Percentiles rank a stretch among this genome's conserved stretches.
Conservation (phyloP, 2,113 vertebrate genomes). For the Neopipo cinnamomea region DNA sequence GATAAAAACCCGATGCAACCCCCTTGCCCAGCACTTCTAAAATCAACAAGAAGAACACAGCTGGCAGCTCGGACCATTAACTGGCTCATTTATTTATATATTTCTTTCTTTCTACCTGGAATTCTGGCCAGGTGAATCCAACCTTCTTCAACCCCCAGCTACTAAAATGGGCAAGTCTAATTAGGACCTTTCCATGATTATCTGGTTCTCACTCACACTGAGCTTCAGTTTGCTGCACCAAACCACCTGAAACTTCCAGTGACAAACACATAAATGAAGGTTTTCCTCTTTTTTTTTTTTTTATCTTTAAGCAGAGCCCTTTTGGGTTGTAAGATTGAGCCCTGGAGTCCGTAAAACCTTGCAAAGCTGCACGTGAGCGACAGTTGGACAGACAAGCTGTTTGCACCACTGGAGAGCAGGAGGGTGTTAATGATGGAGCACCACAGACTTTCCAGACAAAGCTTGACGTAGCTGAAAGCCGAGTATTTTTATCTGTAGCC, state of each 20-base stretch:
- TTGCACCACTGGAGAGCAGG: not conserved
- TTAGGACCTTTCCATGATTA: not conserved
- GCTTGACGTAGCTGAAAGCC: not conserved
- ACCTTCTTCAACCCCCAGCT: not conserved
- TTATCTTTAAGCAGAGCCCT: not conserved
- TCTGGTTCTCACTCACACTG: not conserved
- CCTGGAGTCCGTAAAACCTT: not conserved
- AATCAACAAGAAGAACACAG: not conserved
- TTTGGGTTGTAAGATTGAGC: not conserved
- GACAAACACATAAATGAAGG: rapidly evolving
- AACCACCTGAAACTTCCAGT: not conserved
- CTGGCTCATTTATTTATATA: not conserved
- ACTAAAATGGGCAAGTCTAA: not conserved
- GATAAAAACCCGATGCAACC: not conserved
- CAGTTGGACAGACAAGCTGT: not conserved
- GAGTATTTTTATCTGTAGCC: constrained; percentile 29
- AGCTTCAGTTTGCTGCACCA: not conserved
- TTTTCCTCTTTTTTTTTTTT: rapidly evolving
- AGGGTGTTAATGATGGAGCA: not conserved
- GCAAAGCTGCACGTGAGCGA: not conserved
- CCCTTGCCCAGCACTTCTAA: not conserved
- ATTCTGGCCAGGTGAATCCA: not conserved
- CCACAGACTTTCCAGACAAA: not conserved
- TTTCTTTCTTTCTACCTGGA: not conserved
- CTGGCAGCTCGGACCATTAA: not conserved